A percentile compares a stretch with the other conserved stretches of the same genome.
Evolutionary conservation across 1,140 invertebrate genomes (phyloP).

Genomic region (Melitaea cinxia): DNA sequence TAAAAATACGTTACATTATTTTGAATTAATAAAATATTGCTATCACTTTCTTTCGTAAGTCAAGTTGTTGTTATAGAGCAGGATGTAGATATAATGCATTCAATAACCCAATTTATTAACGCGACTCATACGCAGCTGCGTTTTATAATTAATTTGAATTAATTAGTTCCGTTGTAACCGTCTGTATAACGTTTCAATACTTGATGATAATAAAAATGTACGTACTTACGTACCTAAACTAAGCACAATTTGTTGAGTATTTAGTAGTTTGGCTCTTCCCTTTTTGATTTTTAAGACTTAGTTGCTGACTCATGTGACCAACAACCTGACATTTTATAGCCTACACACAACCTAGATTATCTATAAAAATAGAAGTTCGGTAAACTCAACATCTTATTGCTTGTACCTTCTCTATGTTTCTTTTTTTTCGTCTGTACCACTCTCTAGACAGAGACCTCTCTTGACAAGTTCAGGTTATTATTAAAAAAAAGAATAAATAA

Average conservation of each 20-base stretch:
- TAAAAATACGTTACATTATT: background rate
- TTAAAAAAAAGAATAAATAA: too few species aligned
- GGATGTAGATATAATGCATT: background rate
- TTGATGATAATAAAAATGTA: background rate
- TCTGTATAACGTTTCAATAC: constrained; percentile 1
- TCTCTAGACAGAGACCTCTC: too few species aligned
- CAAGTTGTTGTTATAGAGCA: background rate
- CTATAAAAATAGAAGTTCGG: too few species aligned
- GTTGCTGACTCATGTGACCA: too few species aligned
- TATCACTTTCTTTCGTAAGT: background rate
- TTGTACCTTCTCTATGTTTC: too few species aligned
- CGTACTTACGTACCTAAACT: background rate
- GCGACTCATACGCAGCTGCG: background rate
- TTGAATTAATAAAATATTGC: background rate
- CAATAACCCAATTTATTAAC: background rate
- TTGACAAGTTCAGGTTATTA: too few species aligned
- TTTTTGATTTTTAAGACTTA: too few species aligned
- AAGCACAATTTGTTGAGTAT: background rate
- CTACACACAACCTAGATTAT: too few species aligned
- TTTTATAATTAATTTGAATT: constrained; percentile 18
- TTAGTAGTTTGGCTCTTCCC: too few species aligned
- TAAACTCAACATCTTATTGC: too few species aligned
- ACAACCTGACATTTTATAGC: too few species aligned
- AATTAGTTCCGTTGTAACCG: constrained; percentile 12
- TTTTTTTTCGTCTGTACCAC: too few species aligned